A percentile compares a stretch with the other conserved stretches of the same genome.
phyloP scores from a whole-genome alignment of 2,797 vertebrate species.

The Sebastes vulpes region DNA sequence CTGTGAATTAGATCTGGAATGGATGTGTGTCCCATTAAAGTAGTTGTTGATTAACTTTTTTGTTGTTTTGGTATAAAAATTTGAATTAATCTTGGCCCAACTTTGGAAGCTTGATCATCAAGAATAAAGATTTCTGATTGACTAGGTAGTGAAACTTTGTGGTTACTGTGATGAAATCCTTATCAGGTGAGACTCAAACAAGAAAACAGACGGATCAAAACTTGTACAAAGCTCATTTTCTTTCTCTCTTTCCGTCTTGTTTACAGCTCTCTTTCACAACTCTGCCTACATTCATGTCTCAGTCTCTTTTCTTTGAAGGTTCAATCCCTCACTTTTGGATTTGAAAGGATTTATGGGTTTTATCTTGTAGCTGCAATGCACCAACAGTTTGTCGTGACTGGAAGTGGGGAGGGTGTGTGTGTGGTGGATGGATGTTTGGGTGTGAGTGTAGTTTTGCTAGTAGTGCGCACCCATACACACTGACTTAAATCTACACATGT shows the following conservation, averaged over 20 bases:
- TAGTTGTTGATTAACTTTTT: constrained; percentile 42
- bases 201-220: neutral
- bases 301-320: neutral
- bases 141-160: constrained; percentile 50
- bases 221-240: neutral
- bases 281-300: neutral
- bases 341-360: constrained; percentile 27
- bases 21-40: constrained; percentile 56
- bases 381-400: constrained; percentile 68
- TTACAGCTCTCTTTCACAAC: neutral
- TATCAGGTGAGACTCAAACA: neutral
- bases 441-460: neutral
- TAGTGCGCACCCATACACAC: neutral
- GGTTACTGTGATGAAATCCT: constrained; percentile 42
- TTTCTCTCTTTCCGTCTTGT: neutral
- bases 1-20: constrained; percentile 57
- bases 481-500: neutral
- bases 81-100: constrained; percentile 41
- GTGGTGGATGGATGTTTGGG: neutral
- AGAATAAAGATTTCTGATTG: constrained; percentile 77
- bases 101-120: constrained; percentile 63
- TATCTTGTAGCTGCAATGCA: constrained; percentile 69
- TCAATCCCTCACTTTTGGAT: constrained; percentile 4
- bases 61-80: constrained; percentile 59
- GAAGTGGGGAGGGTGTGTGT: constrained; percentile 21